phyloP scores from a whole-genome alignment of 2,888 invertebrate species.

The Diarsia dahlii region DNA sequence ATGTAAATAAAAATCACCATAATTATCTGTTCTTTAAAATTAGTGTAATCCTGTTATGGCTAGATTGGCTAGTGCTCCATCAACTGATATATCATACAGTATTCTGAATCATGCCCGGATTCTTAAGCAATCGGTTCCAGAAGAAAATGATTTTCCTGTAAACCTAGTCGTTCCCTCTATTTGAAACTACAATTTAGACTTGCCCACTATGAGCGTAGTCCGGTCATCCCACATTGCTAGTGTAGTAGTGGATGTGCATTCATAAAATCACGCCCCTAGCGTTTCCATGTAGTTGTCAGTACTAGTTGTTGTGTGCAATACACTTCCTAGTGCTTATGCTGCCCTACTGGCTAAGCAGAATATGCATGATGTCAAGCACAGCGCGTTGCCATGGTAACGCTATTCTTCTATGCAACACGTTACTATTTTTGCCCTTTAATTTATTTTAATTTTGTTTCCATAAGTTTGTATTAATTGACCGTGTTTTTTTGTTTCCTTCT shows the following conservation, averaged over 20 bases:
- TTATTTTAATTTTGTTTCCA: no score
- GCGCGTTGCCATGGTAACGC: neutral
- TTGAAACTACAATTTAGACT: slow-evolving; percentile 5
- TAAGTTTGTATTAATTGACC: no score
- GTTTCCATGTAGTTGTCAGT: neutral
- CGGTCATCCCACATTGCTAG: neutral
- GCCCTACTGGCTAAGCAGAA: slow-evolving; percentile 1
- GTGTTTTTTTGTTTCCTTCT: no score
- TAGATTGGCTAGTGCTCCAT: neutral
- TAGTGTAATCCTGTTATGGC: neutral
- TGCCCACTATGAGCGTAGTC: no score
- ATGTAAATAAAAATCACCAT: neutral
- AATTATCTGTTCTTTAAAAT: neutral
- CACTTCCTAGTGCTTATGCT: slow-evolving; percentile 15
- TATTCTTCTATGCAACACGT: neutral
- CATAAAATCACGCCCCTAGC: slow-evolving; percentile 7
- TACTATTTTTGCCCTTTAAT: no score
- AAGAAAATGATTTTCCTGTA: neutral
- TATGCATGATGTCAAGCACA: neutral
- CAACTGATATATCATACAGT: neutral
- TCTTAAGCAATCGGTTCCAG: no score
- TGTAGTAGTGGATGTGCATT: slow-evolving; percentile 3
- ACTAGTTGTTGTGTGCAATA: neutral
- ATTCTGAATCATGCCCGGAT: neutral
- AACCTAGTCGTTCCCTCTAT: neutral